These are phyloP conservation scores for Andrena cerasifolii DNA, from an alignment of 1,140 invertebrate genomes.

Conservation along the genomic window DNA sequence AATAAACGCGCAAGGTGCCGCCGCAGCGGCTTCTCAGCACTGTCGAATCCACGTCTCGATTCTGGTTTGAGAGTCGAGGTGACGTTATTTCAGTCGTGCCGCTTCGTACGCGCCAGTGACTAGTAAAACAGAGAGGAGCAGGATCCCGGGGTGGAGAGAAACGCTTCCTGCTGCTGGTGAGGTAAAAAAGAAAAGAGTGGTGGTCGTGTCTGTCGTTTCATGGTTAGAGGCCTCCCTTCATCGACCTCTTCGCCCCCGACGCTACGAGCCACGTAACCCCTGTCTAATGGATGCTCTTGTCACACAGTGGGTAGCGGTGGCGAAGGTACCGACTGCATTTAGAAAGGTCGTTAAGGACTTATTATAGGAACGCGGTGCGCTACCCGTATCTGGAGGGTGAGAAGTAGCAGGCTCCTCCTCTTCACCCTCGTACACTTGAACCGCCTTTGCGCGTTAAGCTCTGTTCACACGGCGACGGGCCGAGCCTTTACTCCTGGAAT, in stretches of 20 bases:
- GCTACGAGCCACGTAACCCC: slow-evolving; percentile 42
- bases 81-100: slow-evolving; percentile 22
- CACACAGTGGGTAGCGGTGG: slow-evolving; percentile 46
- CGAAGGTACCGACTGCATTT: slow-evolving; percentile 60
- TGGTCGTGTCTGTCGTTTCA: slow-evolving; percentile 28
- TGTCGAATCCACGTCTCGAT: not conserved
- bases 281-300: slow-evolving; percentile 58
- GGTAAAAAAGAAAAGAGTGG: slow-evolving; percentile 5
- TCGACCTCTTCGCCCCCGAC: slow-evolving; percentile 30
- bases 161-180: slow-evolving; percentile 15
- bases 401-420: slow-evolving; percentile 52
- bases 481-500: not conserved
- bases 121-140: slow-evolving; percentile 20
- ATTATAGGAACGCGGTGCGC: slow-evolving; percentile 55
- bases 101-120: not conserved
- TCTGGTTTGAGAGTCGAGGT: not conserved
- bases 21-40: no score
- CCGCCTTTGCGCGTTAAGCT: slow-evolving; percentile 26
- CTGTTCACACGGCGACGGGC: not conserved
- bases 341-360: slow-evolving; percentile 68
- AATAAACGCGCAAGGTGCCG: no score
- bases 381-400: slow-evolving; percentile 63
- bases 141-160: not conserved
- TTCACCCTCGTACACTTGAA: slow-evolving; percentile 52
- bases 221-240: slow-evolving; percentile 12